Evolutionary conservation across 2,888 invertebrate species (phyloP).

Genomic region (Drosophila percnosoma): DNA sequence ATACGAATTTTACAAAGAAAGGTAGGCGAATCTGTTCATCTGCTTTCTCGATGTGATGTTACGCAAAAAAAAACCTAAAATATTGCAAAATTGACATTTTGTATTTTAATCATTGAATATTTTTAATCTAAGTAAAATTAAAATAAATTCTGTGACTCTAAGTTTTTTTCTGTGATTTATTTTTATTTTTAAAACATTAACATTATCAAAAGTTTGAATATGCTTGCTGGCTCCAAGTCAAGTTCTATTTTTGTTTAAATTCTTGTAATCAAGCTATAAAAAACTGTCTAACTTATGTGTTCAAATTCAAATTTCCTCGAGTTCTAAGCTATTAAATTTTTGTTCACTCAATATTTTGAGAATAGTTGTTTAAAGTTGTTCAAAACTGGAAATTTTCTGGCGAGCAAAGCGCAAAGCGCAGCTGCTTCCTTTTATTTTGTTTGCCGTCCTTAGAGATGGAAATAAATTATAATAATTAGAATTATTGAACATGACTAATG

Average conservation of each 20-base stretch:
- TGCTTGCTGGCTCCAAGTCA: not conserved
- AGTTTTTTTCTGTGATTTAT: no score
- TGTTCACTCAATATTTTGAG: not conserved
- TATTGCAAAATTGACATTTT: not conserved
- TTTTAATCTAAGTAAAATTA: not conserved
- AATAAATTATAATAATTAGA: conserved; percentile 61
- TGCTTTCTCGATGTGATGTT: not conserved
- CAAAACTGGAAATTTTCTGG: not conserved
- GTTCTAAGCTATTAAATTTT: no score
- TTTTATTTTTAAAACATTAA: no score
- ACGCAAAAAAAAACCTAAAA: not conserved
- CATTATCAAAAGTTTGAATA: not conserved
- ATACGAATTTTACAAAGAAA: not conserved
- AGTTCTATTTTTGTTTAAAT: not conserved
- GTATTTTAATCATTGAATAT: not conserved
- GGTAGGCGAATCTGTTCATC: not conserved
- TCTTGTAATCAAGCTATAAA: not conserved
- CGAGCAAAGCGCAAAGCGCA: conserved; percentile 14
- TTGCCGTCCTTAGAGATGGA: conserved; percentile 3
- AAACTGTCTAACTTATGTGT: not conserved
- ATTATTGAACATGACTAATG: conserved; percentile 77
- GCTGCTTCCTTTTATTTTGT: conserved; percentile 28
- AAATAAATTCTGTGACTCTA: not conserved
- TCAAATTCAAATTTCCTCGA: not conserved
- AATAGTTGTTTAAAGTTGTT: not conserved